phyloP scores from a whole-genome alignment of 2,797 vertebrate species.

The Chaenodraco wilsoni region DNA sequence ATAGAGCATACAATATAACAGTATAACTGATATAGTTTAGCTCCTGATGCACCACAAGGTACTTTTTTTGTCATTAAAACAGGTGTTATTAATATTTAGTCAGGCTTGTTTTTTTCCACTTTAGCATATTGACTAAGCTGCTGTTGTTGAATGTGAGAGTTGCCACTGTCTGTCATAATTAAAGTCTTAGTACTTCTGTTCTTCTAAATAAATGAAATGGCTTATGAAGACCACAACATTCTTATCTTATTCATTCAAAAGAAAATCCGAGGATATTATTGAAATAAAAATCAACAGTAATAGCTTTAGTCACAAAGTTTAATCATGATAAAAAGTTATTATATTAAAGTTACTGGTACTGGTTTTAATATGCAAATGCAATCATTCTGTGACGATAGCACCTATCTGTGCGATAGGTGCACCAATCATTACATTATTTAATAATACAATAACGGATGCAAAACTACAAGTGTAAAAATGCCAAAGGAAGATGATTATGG shows the following conservation, averaged over 20 bases:
- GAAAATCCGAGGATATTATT: not conserved
- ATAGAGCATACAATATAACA: not conserved
- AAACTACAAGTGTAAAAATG: not conserved
- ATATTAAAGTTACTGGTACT: not conserved
- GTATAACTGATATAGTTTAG: no score
- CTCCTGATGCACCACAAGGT: no score
- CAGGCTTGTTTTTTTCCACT: no score
- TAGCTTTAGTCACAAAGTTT: not conserved
- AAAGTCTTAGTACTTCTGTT: no score
- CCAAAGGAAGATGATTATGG: conserved; percentile 2
- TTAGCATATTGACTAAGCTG: no score
- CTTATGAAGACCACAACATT: not conserved
- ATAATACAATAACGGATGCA: not conserved
- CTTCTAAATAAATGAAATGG: not conserved
- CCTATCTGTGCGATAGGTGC: not conserved
- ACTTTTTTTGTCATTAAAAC: no score
- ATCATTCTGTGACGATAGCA: not conserved
- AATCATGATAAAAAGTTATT: not conserved
- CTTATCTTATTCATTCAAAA: not conserved
- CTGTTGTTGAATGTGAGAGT: no score
- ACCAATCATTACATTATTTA: not conserved
- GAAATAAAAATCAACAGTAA: not conserved
- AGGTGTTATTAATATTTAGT: no score
- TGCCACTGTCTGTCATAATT: no score
- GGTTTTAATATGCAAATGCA: not conserved